Percentiles rank a stretch among this genome's conserved stretches.
Evolutionary conservation across 2,113 vertebrate species (phyloP).

Genomic region (Paratilapia polleni): DNA sequence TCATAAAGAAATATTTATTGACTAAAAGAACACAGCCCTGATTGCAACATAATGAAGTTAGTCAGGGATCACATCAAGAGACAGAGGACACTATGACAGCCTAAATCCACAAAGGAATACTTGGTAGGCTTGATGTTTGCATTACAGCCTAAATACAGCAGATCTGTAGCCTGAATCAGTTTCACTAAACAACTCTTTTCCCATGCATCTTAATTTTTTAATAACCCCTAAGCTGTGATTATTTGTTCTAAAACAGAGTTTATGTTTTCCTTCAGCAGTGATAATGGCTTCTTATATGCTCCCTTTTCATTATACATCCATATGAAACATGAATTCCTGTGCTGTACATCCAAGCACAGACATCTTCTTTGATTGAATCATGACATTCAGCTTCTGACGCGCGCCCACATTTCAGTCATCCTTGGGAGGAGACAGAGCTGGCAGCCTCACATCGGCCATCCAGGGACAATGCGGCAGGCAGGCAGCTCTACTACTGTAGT

Average conservation of each 20-base stretch:
- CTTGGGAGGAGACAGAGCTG: conserved; percentile 58
- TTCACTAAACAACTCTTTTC: not conserved
- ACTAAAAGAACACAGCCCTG: not conserved
- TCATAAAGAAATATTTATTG: not conserved
- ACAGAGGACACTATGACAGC: not conserved
- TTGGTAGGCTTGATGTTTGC: not conserved
- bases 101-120: not conserved
- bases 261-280: not conserved
- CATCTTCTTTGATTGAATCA: conserved; percentile 36
- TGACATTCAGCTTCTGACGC: conserved; percentile 41
- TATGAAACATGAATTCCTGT: conserved; percentile 26
- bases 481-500: conserved; percentile 72
- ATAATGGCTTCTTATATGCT: not conserved
- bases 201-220: not conserved
- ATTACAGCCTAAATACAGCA: not conserved
- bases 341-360: conserved; percentile 6
- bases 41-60: not conserved
- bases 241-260: not conserved
- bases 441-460: conserved; percentile 59
- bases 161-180: not conserved
- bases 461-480: conserved; percentile 78
- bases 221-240: not conserved
- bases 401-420: conserved; percentile 62
- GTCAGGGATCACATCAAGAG: not conserved
- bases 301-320: not conserved